Conservation (phyloP, 2,797 vertebrate species). For the Lophotriccus pileatus region DNA sequence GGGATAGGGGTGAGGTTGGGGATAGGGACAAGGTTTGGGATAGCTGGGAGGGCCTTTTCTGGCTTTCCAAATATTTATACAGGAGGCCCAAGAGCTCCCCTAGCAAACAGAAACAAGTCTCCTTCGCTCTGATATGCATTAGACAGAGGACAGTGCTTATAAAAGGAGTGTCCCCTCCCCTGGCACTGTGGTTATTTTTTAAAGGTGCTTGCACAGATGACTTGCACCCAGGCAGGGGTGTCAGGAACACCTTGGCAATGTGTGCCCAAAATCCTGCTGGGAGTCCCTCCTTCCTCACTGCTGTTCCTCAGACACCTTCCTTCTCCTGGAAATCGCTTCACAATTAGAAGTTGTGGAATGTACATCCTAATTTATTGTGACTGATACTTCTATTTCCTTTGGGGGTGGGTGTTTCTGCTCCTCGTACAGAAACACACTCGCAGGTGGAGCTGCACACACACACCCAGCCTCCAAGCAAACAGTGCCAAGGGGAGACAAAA, state of each 20-base stretch:
- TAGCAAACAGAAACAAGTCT: background rate
- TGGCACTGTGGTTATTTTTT: background rate
- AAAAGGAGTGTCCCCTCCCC: background rate
- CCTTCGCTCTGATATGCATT: rapidly evolving
- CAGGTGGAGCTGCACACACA: background rate
- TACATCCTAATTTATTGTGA: background rate
- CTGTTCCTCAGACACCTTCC: background rate
- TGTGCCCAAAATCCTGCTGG: background rate
- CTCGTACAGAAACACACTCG: background rate
- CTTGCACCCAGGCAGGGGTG: background rate
- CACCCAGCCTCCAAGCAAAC: background rate
- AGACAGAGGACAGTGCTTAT: background rate
- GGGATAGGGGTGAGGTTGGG: background rate
- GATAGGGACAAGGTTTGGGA: background rate
- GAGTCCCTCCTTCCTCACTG: background rate
- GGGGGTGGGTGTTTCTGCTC: background rate
- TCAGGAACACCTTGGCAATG: background rate
- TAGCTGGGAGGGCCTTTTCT: background rate
- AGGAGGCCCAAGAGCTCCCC: background rate
- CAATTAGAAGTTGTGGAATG: background rate
- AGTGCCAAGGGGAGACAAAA: background rate
- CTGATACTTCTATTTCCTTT: background rate
- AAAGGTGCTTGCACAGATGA: background rate
- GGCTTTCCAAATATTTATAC: background rate
- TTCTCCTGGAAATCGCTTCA: background rate